Evolutionary conservation across 1,140 invertebrate species (phyloP).

Genomic region (Heliconius hermathena): DNA sequence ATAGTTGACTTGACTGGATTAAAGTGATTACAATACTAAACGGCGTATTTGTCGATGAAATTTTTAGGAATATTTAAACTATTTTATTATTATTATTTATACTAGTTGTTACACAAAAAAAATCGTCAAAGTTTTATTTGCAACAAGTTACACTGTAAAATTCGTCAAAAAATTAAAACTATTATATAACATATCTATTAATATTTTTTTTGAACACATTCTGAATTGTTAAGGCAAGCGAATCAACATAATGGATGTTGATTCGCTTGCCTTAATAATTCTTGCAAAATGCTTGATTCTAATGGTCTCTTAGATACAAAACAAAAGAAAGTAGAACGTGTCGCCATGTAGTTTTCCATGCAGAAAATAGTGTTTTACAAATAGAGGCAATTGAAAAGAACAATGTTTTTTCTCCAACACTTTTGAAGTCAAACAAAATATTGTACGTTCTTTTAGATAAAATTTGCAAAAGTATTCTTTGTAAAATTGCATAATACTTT

Average conservation of each 20-base stretch:
- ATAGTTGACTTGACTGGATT: too few relatives aligned
- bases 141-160: not conserved
- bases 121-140: too few relatives aligned
- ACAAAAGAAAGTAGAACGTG: conserved; percentile 17
- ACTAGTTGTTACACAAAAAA: too few relatives aligned
- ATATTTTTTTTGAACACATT: not conserved
- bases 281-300: conserved; percentile 14
- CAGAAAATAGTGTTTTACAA: conserved; percentile 17
- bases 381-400: conserved; percentile 20
- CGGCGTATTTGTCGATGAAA: too few relatives aligned
- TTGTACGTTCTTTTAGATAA: not conserved
- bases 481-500: not conserved
- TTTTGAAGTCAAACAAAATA: conserved; percentile 9
- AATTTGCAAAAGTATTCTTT: conserved; percentile 14
- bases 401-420: conserved; percentile 15
- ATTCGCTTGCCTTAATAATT: not conserved
- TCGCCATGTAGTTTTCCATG: conserved; percentile 7
- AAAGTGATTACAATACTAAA: too few relatives aligned
- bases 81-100: too few relatives aligned
- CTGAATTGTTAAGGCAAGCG: too few relatives aligned
- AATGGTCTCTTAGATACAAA: conserved; percentile 6
- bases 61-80: too few relatives aligned
- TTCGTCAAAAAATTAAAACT: not conserved
- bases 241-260: too few relatives aligned
- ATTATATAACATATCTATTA: not conserved